Evolutionary conservation across 2,113 vertebrate species (phyloP).

Genomic region (Barbus barbus): DNA sequence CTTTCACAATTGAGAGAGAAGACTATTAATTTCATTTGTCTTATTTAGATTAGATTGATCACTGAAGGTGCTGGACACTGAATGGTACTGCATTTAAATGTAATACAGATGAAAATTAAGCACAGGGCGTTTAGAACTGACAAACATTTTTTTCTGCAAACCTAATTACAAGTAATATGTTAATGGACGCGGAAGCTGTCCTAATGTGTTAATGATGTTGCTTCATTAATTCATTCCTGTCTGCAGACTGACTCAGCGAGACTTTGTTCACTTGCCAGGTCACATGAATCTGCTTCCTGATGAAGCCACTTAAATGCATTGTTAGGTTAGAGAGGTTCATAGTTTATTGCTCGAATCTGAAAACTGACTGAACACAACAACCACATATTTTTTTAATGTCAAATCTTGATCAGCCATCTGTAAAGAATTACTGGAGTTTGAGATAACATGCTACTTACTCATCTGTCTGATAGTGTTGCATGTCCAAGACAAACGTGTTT

Average conservation of each 20-base stretch:
- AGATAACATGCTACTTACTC: not conserved
- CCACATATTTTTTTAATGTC: not conserved
- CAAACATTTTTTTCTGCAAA: not conserved
- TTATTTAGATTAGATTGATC: not conserved
- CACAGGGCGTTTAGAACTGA: not conserved
- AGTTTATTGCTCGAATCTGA: not conserved
- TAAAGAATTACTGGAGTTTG: not conserved
- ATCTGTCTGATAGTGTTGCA: no score
- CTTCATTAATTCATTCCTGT: slow-evolving; percentile 37
- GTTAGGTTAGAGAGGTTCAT: not conserved
- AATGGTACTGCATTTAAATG: not conserved
- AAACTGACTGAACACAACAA: not conserved
- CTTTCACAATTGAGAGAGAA: not conserved
- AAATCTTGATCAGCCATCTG: not conserved
- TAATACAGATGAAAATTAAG: not conserved
- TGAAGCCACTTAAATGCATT: not conserved
- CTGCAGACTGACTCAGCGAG: not conserved
- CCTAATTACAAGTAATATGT: not conserved
- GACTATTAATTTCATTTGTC: not conserved
- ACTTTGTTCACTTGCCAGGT: not conserved
- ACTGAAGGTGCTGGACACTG: not conserved
- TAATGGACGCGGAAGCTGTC: slow-evolving; percentile 5
- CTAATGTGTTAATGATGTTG: slow-evolving; percentile 42
- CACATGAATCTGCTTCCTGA: slow-evolving; percentile 30
- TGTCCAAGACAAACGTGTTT: not conserved